Base-by-base conservation (phyloP, 2,113 vertebrate species). In the Vulpes ferrilata region DNA sequence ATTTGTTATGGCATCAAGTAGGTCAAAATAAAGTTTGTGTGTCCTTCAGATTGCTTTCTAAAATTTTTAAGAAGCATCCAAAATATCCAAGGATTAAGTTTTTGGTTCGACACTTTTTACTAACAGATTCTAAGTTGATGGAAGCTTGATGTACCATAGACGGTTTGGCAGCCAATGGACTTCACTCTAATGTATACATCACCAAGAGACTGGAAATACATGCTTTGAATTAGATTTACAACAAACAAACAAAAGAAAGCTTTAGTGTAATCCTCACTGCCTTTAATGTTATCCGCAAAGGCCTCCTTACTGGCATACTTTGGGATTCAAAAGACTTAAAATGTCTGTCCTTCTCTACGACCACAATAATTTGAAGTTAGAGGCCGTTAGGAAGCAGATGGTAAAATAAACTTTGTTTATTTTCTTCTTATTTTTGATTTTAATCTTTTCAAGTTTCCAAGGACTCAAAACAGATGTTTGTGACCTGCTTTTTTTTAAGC, bases 371-470 rank as follows among this genome's bases (percentile, higher is more conserved):
- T 35, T 89, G 62, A 95, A 97, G 64, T 90, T 74, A 97, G 79
- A 96, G 55, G 83, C 27, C 0, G 1, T 94, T 93, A 96, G 85
- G 73, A 89, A 95, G 83, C 88, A 97, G 92, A 97, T 94, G 94
- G 81, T 51, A 38, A 96, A 91, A 97, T n/a, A 91, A 97, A 23
- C 19, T 73, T 87, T 82, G 84, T 92, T 97, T 98, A 69, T 96
- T 96, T 94, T 85, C 78, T 96, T 84, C 78, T 92, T 85, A 83
- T 96, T 96, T 98, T 96, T 97, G 4, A 94, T 93, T 97, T 96
- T 94, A 90, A 91, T 96, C 88, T 96, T 94, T 96, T 93, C 82
- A 95, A 91, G 90, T 96, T 97, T 97, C 93, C 67, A 48, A 95
- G 81, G 90, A 76, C 96, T 96, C 69, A 84, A 87, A 95, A 81